phyloP scores from a whole-genome alignment of 2,888 invertebrate genomes.

The Philopedon plagiatum region DNA sequence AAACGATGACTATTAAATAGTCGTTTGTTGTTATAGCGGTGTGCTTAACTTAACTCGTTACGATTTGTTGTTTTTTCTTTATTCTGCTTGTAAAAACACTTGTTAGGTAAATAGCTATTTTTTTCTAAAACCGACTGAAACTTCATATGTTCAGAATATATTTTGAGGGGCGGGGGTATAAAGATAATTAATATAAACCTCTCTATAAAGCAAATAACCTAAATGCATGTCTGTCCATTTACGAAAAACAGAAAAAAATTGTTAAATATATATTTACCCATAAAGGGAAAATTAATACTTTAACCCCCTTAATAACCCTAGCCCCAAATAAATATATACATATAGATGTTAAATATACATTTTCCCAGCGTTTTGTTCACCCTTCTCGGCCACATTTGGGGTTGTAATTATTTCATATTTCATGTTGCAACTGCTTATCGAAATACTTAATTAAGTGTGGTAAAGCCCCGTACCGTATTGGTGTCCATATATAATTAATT shows the following conservation, averaged over 20 bases:
- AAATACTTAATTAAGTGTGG: conserved; percentile 12
- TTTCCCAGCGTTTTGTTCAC: conserved; percentile 14
- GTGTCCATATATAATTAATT: background rate
- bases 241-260: background rate
- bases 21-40: no score
- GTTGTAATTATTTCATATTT: conserved; percentile 20
- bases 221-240: background rate
- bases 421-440: conserved; percentile 16
- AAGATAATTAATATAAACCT: no score
- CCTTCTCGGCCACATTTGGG: background rate
- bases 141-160: no score
- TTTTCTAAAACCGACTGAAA: no score
- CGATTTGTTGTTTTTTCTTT: no score
- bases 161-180: no score
- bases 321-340: conserved; percentile 8
- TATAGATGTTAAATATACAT: conserved; percentile 5
- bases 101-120: no score
- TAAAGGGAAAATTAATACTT: background rate
- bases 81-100: no score
- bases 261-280: conserved; percentile 1
- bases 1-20: no score
- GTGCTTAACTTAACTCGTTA: no score
- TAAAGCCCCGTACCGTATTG: background rate
- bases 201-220: background rate
- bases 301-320: background rate